These are phyloP conservation scores for Ormyrus nitidulus DNA, from an alignment of 2,888 invertebrate species.

Conservation along the genomic window DNA sequence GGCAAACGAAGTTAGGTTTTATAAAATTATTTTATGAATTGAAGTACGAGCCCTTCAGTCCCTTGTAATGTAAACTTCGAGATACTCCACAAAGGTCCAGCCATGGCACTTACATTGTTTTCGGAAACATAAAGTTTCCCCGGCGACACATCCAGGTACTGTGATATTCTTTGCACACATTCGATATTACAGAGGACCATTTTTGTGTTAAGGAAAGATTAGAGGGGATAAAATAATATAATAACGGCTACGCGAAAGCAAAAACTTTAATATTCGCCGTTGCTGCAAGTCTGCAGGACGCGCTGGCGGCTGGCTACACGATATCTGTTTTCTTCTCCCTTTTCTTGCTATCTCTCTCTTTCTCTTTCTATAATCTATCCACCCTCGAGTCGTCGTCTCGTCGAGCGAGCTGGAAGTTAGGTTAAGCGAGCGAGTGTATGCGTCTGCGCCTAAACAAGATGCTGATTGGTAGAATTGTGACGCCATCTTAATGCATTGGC, in stretches of 20 bases:
- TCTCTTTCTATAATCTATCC: conserved; percentile 16
- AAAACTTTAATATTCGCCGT: conserved; percentile 6
- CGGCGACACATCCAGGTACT: conserved; percentile 66
- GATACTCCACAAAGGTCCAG: no score
- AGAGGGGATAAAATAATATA: background rate
- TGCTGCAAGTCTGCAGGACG: background rate
- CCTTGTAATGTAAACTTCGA: no score
- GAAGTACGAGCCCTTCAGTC: no score
- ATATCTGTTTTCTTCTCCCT: conserved; percentile 3
- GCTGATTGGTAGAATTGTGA: conserved; percentile 14
- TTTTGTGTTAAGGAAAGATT: conserved; percentile 23
- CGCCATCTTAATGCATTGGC: conserved; percentile 38
- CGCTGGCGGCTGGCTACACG: background rate
- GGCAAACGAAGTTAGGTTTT: background rate
- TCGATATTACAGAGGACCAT: conserved; percentile 71
- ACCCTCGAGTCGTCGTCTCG: conserved; percentile 6
- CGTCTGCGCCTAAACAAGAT: conserved; percentile 49
- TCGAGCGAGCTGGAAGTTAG: conserved; percentile 8
- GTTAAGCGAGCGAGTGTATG: conserved; percentile 43
- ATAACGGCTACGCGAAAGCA: conserved; percentile 30
- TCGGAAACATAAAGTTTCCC: conserved; percentile 65
- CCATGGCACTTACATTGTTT: conserved; percentile 65
- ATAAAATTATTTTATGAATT: no score
- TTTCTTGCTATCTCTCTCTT: conserved; percentile 7
- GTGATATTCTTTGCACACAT: conserved; percentile 68